Base-by-base conservation (phyloP, 2,888 invertebrate species). In the Pardosa pseudoannulata region DNA sequence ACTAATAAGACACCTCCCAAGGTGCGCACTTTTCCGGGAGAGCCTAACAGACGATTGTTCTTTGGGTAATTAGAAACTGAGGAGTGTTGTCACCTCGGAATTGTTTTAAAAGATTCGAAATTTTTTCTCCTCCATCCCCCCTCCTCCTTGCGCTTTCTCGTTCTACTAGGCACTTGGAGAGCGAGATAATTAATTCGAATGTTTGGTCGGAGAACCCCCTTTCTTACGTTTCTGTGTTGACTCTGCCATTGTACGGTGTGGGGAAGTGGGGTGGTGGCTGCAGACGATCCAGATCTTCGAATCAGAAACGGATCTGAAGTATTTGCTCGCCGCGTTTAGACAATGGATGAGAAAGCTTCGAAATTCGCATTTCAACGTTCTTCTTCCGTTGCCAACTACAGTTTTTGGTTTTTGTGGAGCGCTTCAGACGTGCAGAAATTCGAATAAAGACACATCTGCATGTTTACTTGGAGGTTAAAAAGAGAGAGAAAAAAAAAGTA, bases 51-150 rank as follows among this genome's bases (percentile, higher is more conserved):
- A 28, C 65, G 28, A 31, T 65, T 65, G 65, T 46, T 46, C 46
- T 46, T 46, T 46, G 46, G 11, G 46, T 46, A 46, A 46, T 46
- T 46, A 46, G 46, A 11, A 46, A 46, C 46, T 46, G 46, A n/a
- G 46, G 16, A 46, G 36, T 7, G 36, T 46, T 46, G 46, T 16
- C 46, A 46, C 46, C 46, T 46, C 7, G 2, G 46, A 46, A 46
- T 46, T 46, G 46, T 46, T 46, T 46, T 46, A 46, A 2, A 46
- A 46, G 46, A 46, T 11, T 46, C 16, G 46, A 2, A 9, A 9
- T 5, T 36, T 36, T 16, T 46, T 46, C 46, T 46, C 46, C 11
- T 16, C 46, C 11, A 6, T n/a, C 2, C 36, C 36, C 7, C 16
- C 2, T 46, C 46, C 2, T 46, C n/a, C 16, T 6, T 16, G 11